Percentiles rank a stretch among this genome's conserved stretches.
phyloP scores from a whole-genome alignment of 2,113 vertebrate species.

The Malaclemys terrapin region DNA sequence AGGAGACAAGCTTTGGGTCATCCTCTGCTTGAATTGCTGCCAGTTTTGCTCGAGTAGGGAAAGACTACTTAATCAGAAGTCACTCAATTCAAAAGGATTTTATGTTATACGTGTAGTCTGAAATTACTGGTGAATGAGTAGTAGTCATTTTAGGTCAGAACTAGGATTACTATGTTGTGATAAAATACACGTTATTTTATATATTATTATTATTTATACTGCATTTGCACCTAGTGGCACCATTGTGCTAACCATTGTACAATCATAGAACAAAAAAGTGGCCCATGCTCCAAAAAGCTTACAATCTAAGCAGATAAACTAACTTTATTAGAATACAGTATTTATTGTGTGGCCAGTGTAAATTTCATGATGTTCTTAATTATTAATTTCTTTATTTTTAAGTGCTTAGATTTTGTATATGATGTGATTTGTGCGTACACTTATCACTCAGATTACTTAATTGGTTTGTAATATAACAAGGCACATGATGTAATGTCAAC shows the following conservation, averaged over 20 bases:
- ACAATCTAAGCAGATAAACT: neutral
- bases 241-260: neutral
- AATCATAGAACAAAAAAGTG: neutral
- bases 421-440: conserved; percentile 44
- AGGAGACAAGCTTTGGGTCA: neutral
- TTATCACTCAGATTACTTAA: conserved; percentile 65
- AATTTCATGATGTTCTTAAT: conserved; percentile 61
- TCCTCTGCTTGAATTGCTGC: neutral
- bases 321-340: conserved; percentile 45
- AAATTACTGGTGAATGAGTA: neutral
- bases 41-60: neutral
- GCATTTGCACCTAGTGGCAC: fast-evolving
- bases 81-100: neutral
- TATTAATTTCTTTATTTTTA: conserved; percentile 65
- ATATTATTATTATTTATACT: neutral
- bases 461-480: conserved; percentile 70
- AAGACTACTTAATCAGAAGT: neutral
- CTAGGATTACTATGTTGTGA: neutral
- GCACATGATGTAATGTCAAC: conserved; percentile 65
- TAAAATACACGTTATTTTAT: neutral
- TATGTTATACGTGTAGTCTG: neutral
- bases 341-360: conserved; percentile 45
- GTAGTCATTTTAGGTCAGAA: neutral
- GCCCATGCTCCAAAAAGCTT: neutral
- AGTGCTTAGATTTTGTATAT: conserved; percentile 65